Evolutionary conservation across 2,113 vertebrate genomes (phyloP).

Genomic region (Formicarius rufipectus): DNA sequence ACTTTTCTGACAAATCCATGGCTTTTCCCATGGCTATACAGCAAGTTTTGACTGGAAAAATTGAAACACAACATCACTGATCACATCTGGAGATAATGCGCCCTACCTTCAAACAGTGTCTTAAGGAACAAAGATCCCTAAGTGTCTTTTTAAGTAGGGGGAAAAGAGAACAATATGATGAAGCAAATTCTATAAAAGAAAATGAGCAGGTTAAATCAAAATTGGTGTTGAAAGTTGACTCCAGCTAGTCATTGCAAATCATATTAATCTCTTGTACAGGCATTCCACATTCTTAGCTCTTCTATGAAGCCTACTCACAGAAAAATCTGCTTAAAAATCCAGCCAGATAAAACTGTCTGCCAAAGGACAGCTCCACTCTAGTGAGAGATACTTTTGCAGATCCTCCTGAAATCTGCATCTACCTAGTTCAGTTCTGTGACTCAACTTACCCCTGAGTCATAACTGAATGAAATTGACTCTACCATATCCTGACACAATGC

Average conservation of each 20-base stretch:
- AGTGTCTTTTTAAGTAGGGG: not conserved
- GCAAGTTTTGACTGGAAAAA: not conserved
- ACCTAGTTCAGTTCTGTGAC: not conserved
- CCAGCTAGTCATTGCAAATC: not conserved
- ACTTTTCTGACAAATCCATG: not conserved
- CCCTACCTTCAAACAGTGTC: not conserved
- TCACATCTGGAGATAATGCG: not conserved
- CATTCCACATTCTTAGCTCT: not conserved
- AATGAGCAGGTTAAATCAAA: not conserved
- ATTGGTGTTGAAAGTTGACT: not conserved
- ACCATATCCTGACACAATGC: not conserved
- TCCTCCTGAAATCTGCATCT: not conserved
- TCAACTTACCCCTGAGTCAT: not conserved
- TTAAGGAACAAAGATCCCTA: not conserved
- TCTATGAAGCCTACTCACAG: not conserved
- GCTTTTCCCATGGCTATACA: not conserved
- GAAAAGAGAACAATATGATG: not conserved
- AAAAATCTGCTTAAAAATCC: not conserved
- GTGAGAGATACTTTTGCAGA: not conserved
- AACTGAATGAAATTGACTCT: not conserved
- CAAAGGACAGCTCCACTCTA: not conserved
- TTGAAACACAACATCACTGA: not conserved
- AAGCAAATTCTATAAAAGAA: not conserved
- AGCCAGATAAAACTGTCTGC: not conserved
- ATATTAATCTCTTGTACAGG: not conserved